phyloP scores from a whole-genome alignment of 2,113 vertebrate species.

The Phalacrocorax aristotelis region DNA sequence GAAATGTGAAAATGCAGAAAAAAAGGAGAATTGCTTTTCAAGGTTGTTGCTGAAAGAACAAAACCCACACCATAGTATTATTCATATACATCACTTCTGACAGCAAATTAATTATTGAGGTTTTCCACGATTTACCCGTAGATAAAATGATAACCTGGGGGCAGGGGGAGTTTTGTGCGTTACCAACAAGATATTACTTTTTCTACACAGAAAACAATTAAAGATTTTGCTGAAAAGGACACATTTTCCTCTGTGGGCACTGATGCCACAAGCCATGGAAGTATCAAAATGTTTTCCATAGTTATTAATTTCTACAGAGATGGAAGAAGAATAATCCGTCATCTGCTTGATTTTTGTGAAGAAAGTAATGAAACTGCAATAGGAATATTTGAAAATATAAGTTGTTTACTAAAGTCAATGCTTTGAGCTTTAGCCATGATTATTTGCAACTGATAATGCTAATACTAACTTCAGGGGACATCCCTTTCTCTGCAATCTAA shows the following conservation, averaged over 20 bases:
- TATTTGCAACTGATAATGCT: background rate
- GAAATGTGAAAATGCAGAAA: background rate
- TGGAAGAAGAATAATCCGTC: too few species aligned
- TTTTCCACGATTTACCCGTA: background rate
- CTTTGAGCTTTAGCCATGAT: background rate
- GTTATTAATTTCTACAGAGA: background rate
- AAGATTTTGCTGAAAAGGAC: constrained; percentile 36
- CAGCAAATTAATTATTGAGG: constrained; percentile 25
- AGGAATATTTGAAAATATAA: too few species aligned
- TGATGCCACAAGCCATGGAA: background rate
- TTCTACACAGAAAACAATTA: background rate
- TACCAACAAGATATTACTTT: background rate
- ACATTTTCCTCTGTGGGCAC: background rate
- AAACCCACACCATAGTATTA: background rate
- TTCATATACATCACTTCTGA: constrained; percentile 4
- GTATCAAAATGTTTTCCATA: background rate
- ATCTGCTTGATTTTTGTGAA: too few species aligned
- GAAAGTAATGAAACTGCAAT: too few species aligned
- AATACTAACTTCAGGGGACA: background rate
- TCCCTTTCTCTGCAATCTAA: background rate
- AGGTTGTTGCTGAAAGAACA: background rate
- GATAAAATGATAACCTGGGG: background rate
- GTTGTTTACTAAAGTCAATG: background rate
- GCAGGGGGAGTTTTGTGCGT: background rate
- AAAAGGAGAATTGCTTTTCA: background rate